These are phyloP conservation scores for Tanytarsus gracilentus DNA, from an alignment of 2,888 invertebrate species.

Conservation along the genomic window DNA sequence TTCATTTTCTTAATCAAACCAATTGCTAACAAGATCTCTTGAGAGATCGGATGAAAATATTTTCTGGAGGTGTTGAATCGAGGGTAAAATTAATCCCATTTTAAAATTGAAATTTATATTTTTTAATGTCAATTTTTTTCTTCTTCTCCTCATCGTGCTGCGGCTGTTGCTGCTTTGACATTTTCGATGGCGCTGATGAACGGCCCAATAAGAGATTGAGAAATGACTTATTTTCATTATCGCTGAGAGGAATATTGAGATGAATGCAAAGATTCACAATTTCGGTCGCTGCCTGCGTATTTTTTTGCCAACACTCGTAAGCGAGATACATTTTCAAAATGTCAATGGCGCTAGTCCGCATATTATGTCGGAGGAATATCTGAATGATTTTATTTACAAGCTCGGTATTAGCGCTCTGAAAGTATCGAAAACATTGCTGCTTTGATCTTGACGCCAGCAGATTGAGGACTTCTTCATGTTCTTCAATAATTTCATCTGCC, in stretches of 20 bases:
- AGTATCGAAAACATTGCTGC: slow-evolving; percentile 4
- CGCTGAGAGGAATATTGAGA: slow-evolving; percentile 10
- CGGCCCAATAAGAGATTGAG: slow-evolving; percentile 5
- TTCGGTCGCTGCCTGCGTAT: background rate
- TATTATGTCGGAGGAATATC: slow-evolving; percentile 5
- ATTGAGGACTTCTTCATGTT: background rate
- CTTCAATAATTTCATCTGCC: background rate
- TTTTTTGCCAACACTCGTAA: slow-evolving; percentile 21
- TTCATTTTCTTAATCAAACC: too few relatives aligned
- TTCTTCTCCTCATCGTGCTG: background rate
- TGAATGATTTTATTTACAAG: slow-evolving; percentile 12
- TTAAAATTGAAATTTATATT: slow-evolving; percentile 26
- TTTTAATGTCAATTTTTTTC: slow-evolving; percentile 13
- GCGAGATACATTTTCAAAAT: background rate
- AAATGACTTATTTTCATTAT: slow-evolving; percentile 8
- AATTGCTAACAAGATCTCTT: too few relatives aligned
- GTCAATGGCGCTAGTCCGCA: background rate
- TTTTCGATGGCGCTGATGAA: background rate
- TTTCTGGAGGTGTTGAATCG: too few relatives aligned
- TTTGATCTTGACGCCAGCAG: background rate
- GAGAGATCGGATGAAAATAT: too few relatives aligned
- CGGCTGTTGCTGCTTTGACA: background rate
- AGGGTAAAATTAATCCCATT: too few relatives aligned
- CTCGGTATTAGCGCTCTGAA: slow-evolving; percentile 9
- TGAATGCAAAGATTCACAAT: slow-evolving; percentile 16